A percentile compares a stretch with the other conserved stretches of the same genome.
Conservation (phyloP, 2,797 vertebrate species). For the Poeciliopsis infans region DNA sequence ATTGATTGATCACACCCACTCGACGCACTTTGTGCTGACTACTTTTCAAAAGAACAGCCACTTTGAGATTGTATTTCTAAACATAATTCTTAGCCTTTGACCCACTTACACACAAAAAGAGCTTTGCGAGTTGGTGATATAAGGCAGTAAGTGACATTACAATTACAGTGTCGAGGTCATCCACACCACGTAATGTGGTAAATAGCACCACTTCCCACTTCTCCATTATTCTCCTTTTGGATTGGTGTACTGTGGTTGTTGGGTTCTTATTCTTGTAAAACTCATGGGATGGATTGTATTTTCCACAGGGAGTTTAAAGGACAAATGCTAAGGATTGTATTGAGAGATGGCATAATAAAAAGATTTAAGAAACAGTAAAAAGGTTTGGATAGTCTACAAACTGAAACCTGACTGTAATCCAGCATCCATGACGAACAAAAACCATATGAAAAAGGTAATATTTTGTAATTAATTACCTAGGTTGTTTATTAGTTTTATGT, state of each 20-base stretch:
- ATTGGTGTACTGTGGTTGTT: conserved; percentile 5
- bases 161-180: not conserved
- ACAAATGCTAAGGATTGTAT: not conserved
- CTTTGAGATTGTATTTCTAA: not conserved
- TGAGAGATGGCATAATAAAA: not conserved
- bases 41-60: conserved; percentile 9
- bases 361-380: not conserved
- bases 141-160: not conserved
- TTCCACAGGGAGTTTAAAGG: too few relatives aligned
- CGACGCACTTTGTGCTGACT: conserved; percentile 15
- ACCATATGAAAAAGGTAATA: not conserved
- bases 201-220: conserved; percentile 18
- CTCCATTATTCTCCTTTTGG: conserved; percentile 17
- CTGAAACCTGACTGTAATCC: not conserved
- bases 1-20: conserved; percentile 25
- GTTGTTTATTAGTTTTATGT: not conserved
- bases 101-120: not conserved
- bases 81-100: conserved; percentile 11
- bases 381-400: not conserved
- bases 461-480: not conserved
- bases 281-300: not conserved
- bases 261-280: conserved; percentile 18
- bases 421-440: not conserved
- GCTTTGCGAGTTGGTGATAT: not conserved
- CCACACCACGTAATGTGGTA: conserved; percentile 1